phyloP scores from a whole-genome alignment of 1,140 invertebrate genomes.

The Melanaphis sacchari region DNA sequence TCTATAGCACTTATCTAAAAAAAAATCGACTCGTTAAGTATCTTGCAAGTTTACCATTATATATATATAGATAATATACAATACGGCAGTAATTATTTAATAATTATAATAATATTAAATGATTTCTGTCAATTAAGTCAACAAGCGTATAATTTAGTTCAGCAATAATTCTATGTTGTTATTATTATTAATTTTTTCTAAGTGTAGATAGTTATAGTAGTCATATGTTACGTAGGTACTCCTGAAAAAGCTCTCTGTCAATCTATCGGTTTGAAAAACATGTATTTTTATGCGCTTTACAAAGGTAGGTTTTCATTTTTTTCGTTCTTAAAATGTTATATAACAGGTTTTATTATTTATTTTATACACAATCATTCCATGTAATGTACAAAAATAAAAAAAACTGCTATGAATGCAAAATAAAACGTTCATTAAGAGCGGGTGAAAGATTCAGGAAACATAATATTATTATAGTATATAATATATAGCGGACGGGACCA shows the following conservation, averaged over 20 bases:
- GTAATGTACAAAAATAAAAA: conserved; percentile 54
- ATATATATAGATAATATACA: conserved; percentile 25
- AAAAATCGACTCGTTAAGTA: background rate
- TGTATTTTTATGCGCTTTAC: conserved; percentile 19
- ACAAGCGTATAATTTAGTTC: conserved; percentile 24
- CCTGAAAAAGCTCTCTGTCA: background rate
- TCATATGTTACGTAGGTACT: background rate
- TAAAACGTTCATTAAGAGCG: conserved; percentile 55
- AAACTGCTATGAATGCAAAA: conserved; percentile 54
- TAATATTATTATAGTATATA: conserved; percentile 33
- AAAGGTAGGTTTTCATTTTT: background rate
- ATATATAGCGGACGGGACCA: conserved; percentile 50
- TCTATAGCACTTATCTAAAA: conserved; percentile 36
- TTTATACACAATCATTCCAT: conserved; percentile 49
- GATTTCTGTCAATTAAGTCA: conserved; percentile 26
- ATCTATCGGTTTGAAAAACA: background rate
- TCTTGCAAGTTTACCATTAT: background rate
- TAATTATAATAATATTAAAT: background rate
- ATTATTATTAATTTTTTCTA: background rate
- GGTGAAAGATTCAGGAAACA: conserved; percentile 40
- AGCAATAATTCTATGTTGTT: conserved; percentile 1
- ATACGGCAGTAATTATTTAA: background rate
- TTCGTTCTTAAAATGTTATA: conserved; percentile 17
- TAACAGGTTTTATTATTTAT: background rate
- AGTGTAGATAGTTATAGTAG: background rate